Evolutionary conservation across 1,140 invertebrate species (phyloP), one percentile per base, ranked within the genome.

Genomic region (Helicoverpa armigera): DNA sequence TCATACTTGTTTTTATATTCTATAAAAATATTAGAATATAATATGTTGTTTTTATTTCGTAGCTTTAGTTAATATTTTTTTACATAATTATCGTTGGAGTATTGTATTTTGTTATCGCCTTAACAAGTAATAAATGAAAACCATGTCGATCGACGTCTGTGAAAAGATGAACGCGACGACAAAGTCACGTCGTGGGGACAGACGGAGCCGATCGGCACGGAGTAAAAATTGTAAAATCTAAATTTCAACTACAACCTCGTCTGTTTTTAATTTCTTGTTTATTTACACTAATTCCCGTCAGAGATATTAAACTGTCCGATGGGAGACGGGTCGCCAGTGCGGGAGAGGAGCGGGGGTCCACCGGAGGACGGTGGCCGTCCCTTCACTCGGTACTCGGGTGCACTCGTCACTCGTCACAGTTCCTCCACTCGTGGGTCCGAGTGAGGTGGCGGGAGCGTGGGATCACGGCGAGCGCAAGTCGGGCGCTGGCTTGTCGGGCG

Each of bases 11-110:
- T 89, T 92, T 93, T 91, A 90, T 93, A 94, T 92, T 93, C 93
- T 94, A 94, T 94, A 94, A 94, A 94, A 94, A 94, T 94, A 94
- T 94, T 94, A 94, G 91, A 94, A 94, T 94, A 94, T 89, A 91
- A 87, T 90, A 90, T 90, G 88, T 92, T 87, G 86, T 89, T 91
- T 92, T 90, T 85, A 85, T 91, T 91, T 89, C 83, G 85, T 89
- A 91, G 87, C 85, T 87, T 89, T 87, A 23, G 23, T 23, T 23
- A 90, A 70, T 79, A 87, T 87, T 89, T 90, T 43, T 91, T 90
- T 91, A 94, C 88, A 91, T 91, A 90, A 88, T 89, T 90, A 92
- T 90, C 87, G 87, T 89, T 91, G 90, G 90, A 93, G 88, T 92
- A 92, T 89, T 92, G 86, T 86, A 86, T 92, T 87, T 83, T 85